A percentile compares a stretch with the other conserved stretches of the same genome.
phyloP scores from a whole-genome alignment of 92 coral and sea anemone species.

The Porites lobata region DNA sequence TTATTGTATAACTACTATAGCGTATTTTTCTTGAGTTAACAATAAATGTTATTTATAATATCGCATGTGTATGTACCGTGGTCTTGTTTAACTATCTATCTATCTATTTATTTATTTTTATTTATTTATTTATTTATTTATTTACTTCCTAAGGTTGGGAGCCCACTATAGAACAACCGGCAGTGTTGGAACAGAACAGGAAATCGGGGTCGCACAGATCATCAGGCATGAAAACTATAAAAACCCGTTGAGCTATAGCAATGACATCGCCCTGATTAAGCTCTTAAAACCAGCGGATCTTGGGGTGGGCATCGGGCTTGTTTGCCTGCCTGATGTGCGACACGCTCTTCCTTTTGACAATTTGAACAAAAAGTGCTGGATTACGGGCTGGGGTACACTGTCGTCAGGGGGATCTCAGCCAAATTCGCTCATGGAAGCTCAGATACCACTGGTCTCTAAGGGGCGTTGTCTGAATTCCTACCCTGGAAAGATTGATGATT shows the following conservation, averaged over 20 bases:
- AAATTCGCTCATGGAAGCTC: constrained; percentile 16
- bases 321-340: constrained; percentile 44
- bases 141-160: constrained; percentile 3
- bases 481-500: constrained; percentile 16
- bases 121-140: too few relatives aligned
- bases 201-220: constrained; percentile 33
- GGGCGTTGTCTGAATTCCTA: background rate
- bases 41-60: too few relatives aligned
- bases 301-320: constrained; percentile 46
- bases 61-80: background rate
- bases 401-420: background rate
- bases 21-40: too few relatives aligned
- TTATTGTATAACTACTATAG: too few relatives aligned
- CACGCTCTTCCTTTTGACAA: constrained; percentile 38
- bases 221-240: constrained; percentile 39
- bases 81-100: too few relatives aligned
- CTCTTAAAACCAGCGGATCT: constrained; percentile 44
- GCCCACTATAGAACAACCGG: constrained; percentile 25
- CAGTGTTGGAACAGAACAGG: constrained; percentile 47
- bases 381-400: constrained; percentile 36
- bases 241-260: constrained; percentile 20
- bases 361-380: constrained; percentile 10
- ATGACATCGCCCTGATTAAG: constrained; percentile 56
- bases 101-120: too few relatives aligned
- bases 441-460: constrained; percentile 19